A percentile compares a stretch with the other conserved stretches of the same genome.
Evolutionary conservation across 1,140 invertebrate genomes (phyloP).

Genomic region (Sipha flava): DNA sequence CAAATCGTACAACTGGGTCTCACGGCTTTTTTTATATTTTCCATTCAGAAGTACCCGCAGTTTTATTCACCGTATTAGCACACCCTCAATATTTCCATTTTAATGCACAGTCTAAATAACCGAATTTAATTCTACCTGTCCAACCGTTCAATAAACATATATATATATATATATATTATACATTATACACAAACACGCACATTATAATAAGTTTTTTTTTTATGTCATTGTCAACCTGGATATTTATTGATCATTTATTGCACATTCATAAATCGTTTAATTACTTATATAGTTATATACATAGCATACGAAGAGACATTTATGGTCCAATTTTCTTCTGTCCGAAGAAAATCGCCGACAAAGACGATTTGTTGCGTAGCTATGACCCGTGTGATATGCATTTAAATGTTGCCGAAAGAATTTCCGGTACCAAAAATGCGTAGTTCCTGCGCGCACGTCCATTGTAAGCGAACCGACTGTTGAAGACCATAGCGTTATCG

Average conservation of each 20-base stretch:
- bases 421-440: constrained; percentile 13
- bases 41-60: constrained; percentile 1
- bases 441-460: neutral
- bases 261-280: neutral
- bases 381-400: neutral
- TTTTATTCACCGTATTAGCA: neutral
- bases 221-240: neutral
- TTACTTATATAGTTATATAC: neutral
- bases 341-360: neutral
- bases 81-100: constrained; percentile 7
- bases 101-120: constrained; percentile 15
- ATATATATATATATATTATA: neutral
- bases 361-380: neutral
- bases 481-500: neutral
- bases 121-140: constrained; percentile 8
- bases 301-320: neutral
- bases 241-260: neutral
- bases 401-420: constrained; percentile 25
- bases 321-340: neutral
- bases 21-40: constrained; percentile 17
- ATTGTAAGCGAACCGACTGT: neutral
- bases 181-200: no score
- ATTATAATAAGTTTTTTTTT: no score
- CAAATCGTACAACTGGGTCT: constrained; percentile 1
- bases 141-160: neutral